These are phyloP conservation scores for Motacilla alba DNA, from an alignment of 2,113 vertebrate species.

Conservation along the genomic window DNA sequence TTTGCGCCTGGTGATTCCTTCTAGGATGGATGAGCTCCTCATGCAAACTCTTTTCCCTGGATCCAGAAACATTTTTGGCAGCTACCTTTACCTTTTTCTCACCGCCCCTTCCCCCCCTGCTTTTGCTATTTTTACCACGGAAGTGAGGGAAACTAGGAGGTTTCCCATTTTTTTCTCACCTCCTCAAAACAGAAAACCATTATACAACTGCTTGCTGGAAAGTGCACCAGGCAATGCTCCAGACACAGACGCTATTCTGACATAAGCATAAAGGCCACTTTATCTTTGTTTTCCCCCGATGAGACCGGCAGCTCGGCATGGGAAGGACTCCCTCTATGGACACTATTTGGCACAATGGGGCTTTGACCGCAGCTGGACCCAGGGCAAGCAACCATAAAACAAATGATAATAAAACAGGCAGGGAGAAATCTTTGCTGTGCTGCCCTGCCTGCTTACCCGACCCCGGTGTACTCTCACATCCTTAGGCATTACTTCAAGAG, in stretches of 20 bases:
- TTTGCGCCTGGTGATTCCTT: not conserved
- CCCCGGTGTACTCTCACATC: not conserved
- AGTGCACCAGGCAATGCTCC: not conserved
- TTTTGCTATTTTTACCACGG: fast-evolving
- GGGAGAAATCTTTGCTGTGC: not conserved
- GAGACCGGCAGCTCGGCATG: not conserved
- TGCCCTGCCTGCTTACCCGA: not conserved
- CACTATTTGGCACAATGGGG: not conserved
- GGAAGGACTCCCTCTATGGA: not conserved
- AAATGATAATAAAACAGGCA: not conserved
- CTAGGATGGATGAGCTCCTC: not conserved
- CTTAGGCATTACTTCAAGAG: constrained; percentile 39
- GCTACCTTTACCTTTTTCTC: not conserved
- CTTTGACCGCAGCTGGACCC: not conserved
- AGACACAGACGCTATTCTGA: not conserved
- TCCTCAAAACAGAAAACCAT: constrained; percentile 6
- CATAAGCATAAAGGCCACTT: not conserved
- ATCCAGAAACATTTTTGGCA: not conserved
- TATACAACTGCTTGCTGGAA: not conserved
- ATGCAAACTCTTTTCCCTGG: not conserved
- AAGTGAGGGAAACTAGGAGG: not conserved
- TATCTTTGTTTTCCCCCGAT: not conserved
- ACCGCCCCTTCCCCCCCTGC: fast-evolving
- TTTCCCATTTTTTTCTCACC: not conserved
- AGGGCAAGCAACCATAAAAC: not conserved